Percentiles rank a stretch among this genome's conserved stretches.
phyloP scores from a whole-genome alignment of 2,888 invertebrate species.

The Allygus modestus region DNA sequence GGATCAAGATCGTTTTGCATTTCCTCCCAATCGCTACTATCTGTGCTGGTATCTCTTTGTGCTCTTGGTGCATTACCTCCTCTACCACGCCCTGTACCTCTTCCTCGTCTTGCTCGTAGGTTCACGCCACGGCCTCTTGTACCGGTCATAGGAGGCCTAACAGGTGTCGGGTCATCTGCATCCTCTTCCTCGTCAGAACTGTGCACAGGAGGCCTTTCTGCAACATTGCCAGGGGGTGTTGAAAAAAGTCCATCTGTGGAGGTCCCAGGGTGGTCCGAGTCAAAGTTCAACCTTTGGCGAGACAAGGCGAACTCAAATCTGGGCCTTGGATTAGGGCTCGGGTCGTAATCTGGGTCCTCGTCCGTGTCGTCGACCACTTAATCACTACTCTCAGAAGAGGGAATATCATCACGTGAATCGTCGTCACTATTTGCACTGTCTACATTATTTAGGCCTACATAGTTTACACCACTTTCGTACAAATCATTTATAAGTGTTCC shows the following conservation, averaged over 20 bases:
- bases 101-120: too few relatives aligned
- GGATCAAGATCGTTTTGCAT: too few relatives aligned
- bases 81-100: too few relatives aligned
- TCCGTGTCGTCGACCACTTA: background rate
- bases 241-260: too few relatives aligned
- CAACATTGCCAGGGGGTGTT: too few relatives aligned
- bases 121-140: background rate
- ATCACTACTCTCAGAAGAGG: background rate
- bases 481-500: conserved; percentile 4
- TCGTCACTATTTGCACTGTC: too few relatives aligned
- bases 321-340: background rate
- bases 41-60: too few relatives aligned
- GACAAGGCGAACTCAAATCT: conserved; percentile 1
- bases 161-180: background rate
- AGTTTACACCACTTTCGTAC: background rate
- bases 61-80: too few relatives aligned
- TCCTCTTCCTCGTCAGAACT: background rate
- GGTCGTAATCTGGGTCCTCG: background rate
- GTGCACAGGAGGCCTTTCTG: background rate
- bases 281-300: conserved; percentile 1
- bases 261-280: background rate
- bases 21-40: too few relatives aligned
- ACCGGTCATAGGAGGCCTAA: background rate
- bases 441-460: too few relatives aligned
- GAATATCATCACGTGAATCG: background rate